Conservation (phyloP, 2,888 invertebrate genomes). For the Andrena bucephala region DNA sequence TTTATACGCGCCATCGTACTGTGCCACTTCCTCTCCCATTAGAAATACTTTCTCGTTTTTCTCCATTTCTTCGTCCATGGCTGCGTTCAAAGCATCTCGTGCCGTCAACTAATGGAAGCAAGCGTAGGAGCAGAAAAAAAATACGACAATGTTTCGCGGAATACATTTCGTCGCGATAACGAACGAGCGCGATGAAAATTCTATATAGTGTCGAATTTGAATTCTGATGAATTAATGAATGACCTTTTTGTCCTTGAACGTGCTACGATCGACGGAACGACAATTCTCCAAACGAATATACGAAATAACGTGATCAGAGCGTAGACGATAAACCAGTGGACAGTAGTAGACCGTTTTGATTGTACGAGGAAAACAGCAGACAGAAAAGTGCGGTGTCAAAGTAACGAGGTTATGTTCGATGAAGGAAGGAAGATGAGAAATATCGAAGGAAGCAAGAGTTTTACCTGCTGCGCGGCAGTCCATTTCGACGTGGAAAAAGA, state of each 20-base stretch:
- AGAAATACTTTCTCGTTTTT: conserved; percentile 96
- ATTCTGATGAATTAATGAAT: neutral
- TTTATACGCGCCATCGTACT: conserved; percentile 99
- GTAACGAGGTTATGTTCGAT: conserved; percentile 59
- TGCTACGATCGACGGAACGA: neutral
- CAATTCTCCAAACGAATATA: neutral
- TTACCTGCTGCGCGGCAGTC: conserved; percentile 82
- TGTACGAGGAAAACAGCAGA: neutral
- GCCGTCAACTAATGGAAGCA: conserved; percentile 90
- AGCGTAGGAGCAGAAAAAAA: neutral
- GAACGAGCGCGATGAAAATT: neutral
- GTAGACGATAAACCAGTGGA: neutral
- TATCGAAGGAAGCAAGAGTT: conserved; percentile 8
- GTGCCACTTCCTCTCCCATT: conserved; percentile 99
- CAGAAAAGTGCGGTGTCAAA: conserved; percentile 7
- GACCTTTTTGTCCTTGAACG: conserved; percentile 71
- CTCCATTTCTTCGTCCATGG: conserved; percentile 98
- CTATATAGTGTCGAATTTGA: neutral
- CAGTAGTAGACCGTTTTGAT: neutral
- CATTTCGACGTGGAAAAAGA: conserved; percentile 83
- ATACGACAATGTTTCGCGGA: neutral
- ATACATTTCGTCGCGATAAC: neutral
- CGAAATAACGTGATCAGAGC: neutral
- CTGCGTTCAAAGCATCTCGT: conserved; percentile 97
- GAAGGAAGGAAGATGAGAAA: neutral